Base-by-base conservation (phyloP, 2,113 vertebrate species). In the Microcebus tavaratra region DNA sequence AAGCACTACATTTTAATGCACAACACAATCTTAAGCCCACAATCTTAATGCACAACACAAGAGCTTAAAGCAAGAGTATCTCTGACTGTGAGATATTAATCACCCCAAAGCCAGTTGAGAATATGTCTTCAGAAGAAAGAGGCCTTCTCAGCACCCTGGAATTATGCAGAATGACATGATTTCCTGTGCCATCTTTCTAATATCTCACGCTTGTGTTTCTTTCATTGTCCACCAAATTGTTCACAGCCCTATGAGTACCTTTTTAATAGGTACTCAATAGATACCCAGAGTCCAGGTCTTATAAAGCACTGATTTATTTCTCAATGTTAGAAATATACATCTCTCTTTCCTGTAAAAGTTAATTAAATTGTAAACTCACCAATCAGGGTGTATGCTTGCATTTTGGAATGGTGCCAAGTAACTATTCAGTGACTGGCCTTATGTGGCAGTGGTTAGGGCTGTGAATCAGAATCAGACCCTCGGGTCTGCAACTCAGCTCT, bases 331-430 rank as follows among this genome's bases (percentile, higher is more conserved):
- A 95, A 88, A 57, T 27, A 55, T 17, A 1, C 68, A 82, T 82
- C 50, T 94, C 3, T 79, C 8, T 86, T 70, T 5, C 63, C 12
- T 11, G 85, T 39, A 70, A 67, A 86, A 84, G 34, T 96, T 88
- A 75, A 75, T 61, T 89, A 78, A 88, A 84, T 61, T 75, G n/a
- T 39, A 73, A 93, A 67, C 9, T 91, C 10, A 3, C 65, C 59
- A 63, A 89, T 91, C 31, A 96, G 34, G 13, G 21, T 59, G 10
- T 80, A 36, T 3, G 31, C 84, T 92, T 92, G 55, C 25, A 73
- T 84, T 96, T 90, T 96, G 88, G n/a, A 78, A 89, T 21, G 31
- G 15, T 86, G 61, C 72, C 91, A 68, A 55, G 50, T 31, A 92
- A 84, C 68, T 67, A 92, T 48, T 59, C 57, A 25, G 45, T 72